These are phyloP conservation scores for Cantharis rufa DNA, from an alignment of 2,888 invertebrate genomes.

Conservation along the genomic window DNA sequence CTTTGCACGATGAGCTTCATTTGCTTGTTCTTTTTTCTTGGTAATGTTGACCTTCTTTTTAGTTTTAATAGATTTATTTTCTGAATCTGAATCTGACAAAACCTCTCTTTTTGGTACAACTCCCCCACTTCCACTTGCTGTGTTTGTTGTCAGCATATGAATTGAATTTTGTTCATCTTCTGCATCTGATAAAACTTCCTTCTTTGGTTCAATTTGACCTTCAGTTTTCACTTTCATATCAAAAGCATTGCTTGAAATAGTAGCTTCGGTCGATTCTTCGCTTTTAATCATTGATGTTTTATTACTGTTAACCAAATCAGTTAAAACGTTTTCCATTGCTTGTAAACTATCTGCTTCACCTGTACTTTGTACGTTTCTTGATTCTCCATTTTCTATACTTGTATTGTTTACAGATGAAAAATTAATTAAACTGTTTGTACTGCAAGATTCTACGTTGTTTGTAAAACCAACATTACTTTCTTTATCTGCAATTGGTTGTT, in stretches of 20 bases:
- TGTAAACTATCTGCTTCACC: neutral
- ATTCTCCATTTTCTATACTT: neutral
- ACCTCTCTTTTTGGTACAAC: neutral
- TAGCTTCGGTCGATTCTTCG: neutral
- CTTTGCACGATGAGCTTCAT: neutral
- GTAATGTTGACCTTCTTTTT: neutral
- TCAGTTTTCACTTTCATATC: neutral
- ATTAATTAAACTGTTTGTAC: neutral
- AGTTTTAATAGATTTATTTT: neutral
- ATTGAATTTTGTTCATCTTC: neutral
- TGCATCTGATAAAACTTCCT: neutral
- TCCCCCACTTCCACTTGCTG: neutral
- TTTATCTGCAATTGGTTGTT: neutral
- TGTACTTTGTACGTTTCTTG: neutral
- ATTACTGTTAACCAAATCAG: neutral
- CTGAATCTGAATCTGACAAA: neutral
- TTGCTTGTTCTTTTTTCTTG: conserved; percentile 1
- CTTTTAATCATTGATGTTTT: neutral
- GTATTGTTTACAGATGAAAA: neutral
- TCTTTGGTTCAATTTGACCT: neutral
- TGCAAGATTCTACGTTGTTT: neutral
- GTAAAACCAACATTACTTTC: neutral
- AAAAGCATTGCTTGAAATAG: neutral
- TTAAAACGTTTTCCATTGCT: neutral
- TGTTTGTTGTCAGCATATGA: neutral